Evolutionary conservation across 2,888 invertebrate genomes (phyloP).

Genomic region (Sphaerophoria taeniata): DNA sequence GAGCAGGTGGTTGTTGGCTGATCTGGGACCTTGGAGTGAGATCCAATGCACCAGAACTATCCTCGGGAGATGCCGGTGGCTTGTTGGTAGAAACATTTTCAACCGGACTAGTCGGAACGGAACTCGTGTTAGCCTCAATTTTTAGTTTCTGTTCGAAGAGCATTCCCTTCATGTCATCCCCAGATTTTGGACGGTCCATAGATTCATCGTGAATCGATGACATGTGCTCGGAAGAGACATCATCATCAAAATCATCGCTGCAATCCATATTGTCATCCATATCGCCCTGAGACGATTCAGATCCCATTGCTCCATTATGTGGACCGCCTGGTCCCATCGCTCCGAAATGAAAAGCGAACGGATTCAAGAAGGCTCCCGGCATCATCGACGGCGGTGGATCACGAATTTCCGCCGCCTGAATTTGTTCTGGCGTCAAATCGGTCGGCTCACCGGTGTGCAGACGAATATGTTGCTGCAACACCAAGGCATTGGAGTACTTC

Average conservation of each 20-base stretch:
- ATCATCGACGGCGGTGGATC: constrained; percentile 87
- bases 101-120: constrained; percentile 80
- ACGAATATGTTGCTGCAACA: constrained; percentile 97
- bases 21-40: constrained; percentile 84
- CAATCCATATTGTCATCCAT: constrained; percentile 82
- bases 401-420: constrained; percentile 92
- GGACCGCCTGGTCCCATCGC: constrained; percentile 79
- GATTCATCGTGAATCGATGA: constrained; percentile 79
- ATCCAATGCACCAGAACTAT: constrained; percentile 84
- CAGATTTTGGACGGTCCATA: constrained; percentile 80
- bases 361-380: constrained; percentile 82
- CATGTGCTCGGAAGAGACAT: constrained; percentile 81
- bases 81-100: constrained; percentile 75
- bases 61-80: constrained; percentile 81
- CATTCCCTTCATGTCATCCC: constrained; percentile 81
- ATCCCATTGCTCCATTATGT: constrained; percentile 80
- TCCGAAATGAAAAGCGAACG: constrained; percentile 82
- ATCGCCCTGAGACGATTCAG: constrained; percentile 82
- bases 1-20: constrained; percentile 58
- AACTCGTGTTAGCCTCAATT: constrained; percentile 80
- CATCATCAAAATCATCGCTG: constrained; percentile 82
- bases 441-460: constrained; percentile 96
- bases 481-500: constrained; percentile 96
- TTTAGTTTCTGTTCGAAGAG: constrained; percentile 82
- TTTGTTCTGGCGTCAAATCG: constrained; percentile 92